Evolutionary conservation across 2,797 vertebrate species (phyloP), one percentile per base, ranked within the genome.

Genomic region (Harpagifer antarcticus): DNA sequence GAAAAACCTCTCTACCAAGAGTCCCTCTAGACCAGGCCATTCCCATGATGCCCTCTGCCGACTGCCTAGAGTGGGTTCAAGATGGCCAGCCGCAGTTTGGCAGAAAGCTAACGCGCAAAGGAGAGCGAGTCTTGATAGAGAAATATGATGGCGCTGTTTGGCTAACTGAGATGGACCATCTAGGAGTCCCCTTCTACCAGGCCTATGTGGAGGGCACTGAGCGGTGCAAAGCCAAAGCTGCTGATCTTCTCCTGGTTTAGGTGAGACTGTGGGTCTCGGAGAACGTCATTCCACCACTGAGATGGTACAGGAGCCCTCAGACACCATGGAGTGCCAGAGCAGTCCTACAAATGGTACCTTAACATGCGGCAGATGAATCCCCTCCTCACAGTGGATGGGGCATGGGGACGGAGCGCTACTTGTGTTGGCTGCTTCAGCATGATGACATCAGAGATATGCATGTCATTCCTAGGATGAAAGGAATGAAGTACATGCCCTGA

Each of bases 151-250:
- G 94, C 0, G 92, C 92, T 14, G 93, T 96, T 74, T 96, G 95
- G 95, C 78, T 96, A 62, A 95, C 94, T 9, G 95, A 96, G 79
- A 95, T 96, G 95, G 94, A 96, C 74, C 95, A 96, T 81, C 89
- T 96, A 5, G 92, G 90, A 4, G 95, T 96, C 68, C 93, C 95
- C 17, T 96, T 96, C 89, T 96, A 96, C 76, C 95, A 96, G 79
- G 94, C 95, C 0, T 95, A 95, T 23, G 91, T 94, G 31, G 90
- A 95, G 49, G 91, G 93, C 17, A 93, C 89, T 9, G 90, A 83
- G 12, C 72, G 14, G 5, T 23, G 58, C 72, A 96, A 96, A 86
- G 95, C 95, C 60, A 96, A 95, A 83, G 95, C 95, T 50, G 92
- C 93, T 12, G 95, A 96, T 75, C 95, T 96, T 53, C 92, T 96